Base-by-base conservation (phyloP, 2,113 vertebrate genomes). In the Alexandromys fortis region DNA sequence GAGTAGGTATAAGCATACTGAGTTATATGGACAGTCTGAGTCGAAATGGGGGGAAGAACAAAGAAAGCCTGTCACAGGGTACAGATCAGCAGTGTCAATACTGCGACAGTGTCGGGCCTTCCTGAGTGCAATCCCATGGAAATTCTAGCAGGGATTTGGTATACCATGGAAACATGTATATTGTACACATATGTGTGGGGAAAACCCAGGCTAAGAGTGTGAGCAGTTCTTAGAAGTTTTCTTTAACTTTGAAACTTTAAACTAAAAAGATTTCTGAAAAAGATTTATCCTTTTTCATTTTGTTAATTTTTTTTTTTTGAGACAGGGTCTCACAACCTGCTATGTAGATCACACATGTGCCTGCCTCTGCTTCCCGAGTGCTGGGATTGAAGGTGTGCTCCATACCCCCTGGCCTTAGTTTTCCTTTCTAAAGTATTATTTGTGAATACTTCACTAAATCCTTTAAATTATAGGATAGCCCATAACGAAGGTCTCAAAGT, bases 191-290 rank as follows among this genome's bases (percentile, higher is more conserved):
- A n/a, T n/a, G 16, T 21, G 76, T 55, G 49, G 19, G 35, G 77
- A 79, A 49, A 79, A n/a, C 38, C 76, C 88, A 61, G 49, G 70
- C 26, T 81, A 52, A 90, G n/a, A 65, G 19, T 67, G 47, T 75
- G 4, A 24, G 73, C 1, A 47, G 45, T 28, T 86, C 45, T 72
- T 78, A 86, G 19, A 86, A 85, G 38, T 67, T 65, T 72, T 72
- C 68, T 72, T 90, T 67, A 55, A 94, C 24, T 30, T 63, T 72
- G 33, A 65, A 83, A 76, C 63, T 90, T 94, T 58, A 72, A 77
- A 89, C 70, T 61, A 28, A 85, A 90, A 81, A 68, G 0, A 14
- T 47, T 81, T 89, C 61, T 22, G 16, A 55, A 35, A 82, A 81
- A 16, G 13, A 5, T 70, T 70, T 92, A 79, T n/a, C 26, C 3